Conservation (phyloP, 2,113 vertebrate species). For the Pollimyrus isidori region DNA sequence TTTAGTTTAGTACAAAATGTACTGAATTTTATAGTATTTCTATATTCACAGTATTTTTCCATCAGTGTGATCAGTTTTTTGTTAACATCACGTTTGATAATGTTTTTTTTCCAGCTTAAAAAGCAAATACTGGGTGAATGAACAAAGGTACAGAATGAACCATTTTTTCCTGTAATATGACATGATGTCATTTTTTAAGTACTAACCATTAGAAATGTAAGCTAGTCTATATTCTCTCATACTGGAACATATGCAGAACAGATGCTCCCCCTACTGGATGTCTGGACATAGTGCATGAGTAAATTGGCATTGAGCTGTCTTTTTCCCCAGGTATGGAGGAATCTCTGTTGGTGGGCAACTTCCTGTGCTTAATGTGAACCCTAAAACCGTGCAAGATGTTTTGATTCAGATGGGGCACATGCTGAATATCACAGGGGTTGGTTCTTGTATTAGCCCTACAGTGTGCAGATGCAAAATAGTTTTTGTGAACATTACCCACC, state of each 20-base stretch:
- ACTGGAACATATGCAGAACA: no score
- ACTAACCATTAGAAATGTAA: no score
- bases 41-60: neutral
- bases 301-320: neutral
- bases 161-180: neutral
- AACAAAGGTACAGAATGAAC: slow-evolving; percentile 72
- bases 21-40: neutral
- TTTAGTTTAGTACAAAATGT: no score
- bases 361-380: slow-evolving; percentile 68
- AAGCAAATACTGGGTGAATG: slow-evolving; percentile 99
- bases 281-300: no score
- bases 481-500: no score
- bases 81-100: neutral
- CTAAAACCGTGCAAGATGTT: slow-evolving; percentile 58
- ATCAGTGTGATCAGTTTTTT: neutral
- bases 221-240: no score
- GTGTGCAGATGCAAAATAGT: no score
- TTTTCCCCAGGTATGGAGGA: slow-evolving; percentile 77
- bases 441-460: neutral
- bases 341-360: slow-evolving; percentile 86
- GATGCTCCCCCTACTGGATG: no score
- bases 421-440: slow-evolving; percentile 82
- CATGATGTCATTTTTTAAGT: no score
- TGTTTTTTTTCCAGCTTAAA: slow-evolving; percentile 75
- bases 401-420: slow-evolving; percentile 73